These are phyloP conservation scores for Darevskia mixta DNA, from an alignment of 2,797 vertebrate genomes.

Conservation along the genomic window DNA sequence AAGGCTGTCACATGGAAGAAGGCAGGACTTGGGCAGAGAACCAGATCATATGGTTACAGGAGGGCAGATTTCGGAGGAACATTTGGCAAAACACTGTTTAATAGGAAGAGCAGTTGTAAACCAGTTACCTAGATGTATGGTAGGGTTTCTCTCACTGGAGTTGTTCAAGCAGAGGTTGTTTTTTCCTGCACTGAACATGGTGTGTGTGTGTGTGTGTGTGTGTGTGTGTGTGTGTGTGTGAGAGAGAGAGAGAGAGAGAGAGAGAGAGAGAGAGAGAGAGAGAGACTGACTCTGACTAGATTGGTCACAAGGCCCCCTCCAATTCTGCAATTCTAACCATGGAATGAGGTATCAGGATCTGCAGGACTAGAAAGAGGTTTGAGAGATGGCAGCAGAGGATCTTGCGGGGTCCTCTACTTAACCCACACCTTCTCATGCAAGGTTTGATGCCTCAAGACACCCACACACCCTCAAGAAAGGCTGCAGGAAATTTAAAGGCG, in stretches of 20 bases:
- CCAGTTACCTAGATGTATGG: not conserved
- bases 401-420: too few relatives aligned
- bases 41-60: not conserved
- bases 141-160: not conserved
- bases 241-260: too few relatives aligned
- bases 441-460: too few relatives aligned
- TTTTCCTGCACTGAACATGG: too few relatives aligned
- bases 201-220: too few relatives aligned
- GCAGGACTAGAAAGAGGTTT: not conserved
- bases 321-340: too few relatives aligned
- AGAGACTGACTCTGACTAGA: too few relatives aligned
- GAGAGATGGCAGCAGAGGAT: not conserved
- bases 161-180: not conserved
- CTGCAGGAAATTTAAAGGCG: not conserved
- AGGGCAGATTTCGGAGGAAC: not conserved
- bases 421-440: not conserved
- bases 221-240: too few relatives aligned
- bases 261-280: too few relatives aligned
- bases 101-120: not conserved
- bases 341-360: not conserved
- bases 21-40: not conserved
- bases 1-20: too few relatives aligned
- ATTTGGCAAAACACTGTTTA: not conserved
- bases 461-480: not conserved
- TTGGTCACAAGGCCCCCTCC: too few relatives aligned